Evolutionary conservation across 1,140 invertebrate genomes (phyloP).

Genomic region (Drosophila pectinifera): DNA sequence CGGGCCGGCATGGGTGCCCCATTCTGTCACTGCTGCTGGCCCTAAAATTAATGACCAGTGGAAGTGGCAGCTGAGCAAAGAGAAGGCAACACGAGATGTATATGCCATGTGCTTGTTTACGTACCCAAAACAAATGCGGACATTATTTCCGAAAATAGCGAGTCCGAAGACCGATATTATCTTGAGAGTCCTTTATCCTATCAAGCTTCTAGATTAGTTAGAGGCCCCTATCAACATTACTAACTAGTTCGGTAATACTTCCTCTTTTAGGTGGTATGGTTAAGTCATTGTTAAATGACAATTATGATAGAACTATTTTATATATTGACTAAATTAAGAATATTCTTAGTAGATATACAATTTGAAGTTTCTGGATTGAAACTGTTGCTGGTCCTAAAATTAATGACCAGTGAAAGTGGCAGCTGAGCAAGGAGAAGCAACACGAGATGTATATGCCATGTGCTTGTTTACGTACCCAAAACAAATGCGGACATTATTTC

Average conservation of each 20-base stretch:
- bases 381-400: constrained; percentile 71
- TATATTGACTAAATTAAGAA: no score
- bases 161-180: not conserved
- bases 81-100: constrained; percentile 56
- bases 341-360: no score
- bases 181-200: not conserved
- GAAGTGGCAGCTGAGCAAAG: constrained; percentile 67
- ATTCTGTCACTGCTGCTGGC: constrained; percentile 58
- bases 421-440: constrained; percentile 64
- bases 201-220: not conserved
- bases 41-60: constrained; percentile 79
- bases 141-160: constrained; percentile 8
- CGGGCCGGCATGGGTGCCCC: constrained; percentile 46
- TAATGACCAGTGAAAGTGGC: constrained; percentile 75
- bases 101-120: constrained; percentile 38
- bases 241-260: not conserved
- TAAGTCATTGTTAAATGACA: not conserved
- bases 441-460: constrained; percentile 55
- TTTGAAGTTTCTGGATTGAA: no score
- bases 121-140: constrained; percentile 13
- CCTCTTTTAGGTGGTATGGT: not conserved
- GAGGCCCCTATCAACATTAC: not conserved
- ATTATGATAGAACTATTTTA: no score
- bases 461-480: constrained; percentile 21
- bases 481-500: constrained; percentile 12